phyloP scores from a whole-genome alignment of 2,113 vertebrate genomes.

The Malurus melanocephalus region DNA sequence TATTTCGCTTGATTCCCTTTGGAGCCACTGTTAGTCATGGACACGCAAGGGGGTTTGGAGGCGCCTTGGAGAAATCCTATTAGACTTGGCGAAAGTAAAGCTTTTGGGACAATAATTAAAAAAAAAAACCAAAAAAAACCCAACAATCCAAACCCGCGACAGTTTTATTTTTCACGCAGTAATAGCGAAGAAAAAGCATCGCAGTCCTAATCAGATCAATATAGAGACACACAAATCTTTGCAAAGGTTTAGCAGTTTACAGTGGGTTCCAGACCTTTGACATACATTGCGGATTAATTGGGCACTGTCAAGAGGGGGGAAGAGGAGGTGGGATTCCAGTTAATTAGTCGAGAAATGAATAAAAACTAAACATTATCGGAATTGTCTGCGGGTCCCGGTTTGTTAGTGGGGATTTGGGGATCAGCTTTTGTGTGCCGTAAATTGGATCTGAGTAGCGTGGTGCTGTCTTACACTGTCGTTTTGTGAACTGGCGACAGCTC shows the following conservation, averaged over 20 bases:
- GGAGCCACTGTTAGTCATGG: not conserved
- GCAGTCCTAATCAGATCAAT: conserved; percentile 88
- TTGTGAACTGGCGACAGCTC: conserved; percentile 87
- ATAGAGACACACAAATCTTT: conserved; percentile 80
- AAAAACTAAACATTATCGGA: conserved; percentile 85
- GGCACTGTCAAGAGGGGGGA: conserved; percentile 81
- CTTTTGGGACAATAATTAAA: not conserved
- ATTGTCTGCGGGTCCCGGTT: conserved; percentile 81
- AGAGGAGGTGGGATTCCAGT: conserved; percentile 85
- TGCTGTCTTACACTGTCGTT: conserved; percentile 85
- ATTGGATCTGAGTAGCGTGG: conserved; percentile 90
- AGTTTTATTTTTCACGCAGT: conserved; percentile 66
- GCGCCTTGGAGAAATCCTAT: conserved; percentile 75
- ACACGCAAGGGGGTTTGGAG: not conserved
- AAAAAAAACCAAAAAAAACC: not conserved
- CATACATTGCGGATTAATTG: conserved; percentile 89
- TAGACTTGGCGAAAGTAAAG: conserved; percentile 48
- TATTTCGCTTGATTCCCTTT: not conserved
- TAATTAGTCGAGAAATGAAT: conserved; percentile 94
- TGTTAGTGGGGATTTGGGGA: conserved; percentile 87
- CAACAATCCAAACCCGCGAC: conserved; percentile 44
- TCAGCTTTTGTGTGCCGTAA: conserved; percentile 92
- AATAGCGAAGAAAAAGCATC: conserved; percentile 5
- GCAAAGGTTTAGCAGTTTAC: conserved; percentile 78
- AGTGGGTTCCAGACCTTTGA: conserved; percentile 83